phyloP scores from a whole-genome alignment of 30 jellyfish, hydroid and myxozoan species.

The Phacellophora camtschatica region DNA sequence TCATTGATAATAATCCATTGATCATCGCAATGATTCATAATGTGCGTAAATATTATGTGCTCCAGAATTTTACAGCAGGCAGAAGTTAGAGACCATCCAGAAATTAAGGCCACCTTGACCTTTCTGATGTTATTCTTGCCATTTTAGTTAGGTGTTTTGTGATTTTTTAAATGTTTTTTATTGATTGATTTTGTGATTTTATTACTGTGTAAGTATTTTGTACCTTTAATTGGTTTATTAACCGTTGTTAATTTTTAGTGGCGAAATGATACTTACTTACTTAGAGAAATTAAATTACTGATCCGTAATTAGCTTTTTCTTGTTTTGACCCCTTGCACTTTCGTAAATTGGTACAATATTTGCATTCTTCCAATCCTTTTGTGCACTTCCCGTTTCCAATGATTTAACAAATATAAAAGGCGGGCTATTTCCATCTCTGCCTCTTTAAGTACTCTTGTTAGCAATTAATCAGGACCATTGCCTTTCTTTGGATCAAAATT shows the following conservation, averaged over 20 bases:
- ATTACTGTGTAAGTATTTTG: too few species aligned
- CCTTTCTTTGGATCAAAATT: too few species aligned
- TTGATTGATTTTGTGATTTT: too few species aligned
- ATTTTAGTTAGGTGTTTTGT: too few species aligned
- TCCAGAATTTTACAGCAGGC: conserved; percentile 14
- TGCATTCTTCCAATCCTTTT: background rate
- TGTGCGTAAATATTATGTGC: conserved; percentile 16
- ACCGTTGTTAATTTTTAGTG: too few species aligned
- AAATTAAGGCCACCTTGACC: too few species aligned
- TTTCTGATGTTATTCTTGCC: too few species aligned
- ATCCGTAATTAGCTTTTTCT: conserved; percentile 17
- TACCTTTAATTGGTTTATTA: too few species aligned
- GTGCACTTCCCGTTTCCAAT: conserved; percentile 30
- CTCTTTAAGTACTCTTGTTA: conserved; percentile 53
- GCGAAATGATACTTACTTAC: too few species aligned
- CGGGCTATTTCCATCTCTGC: conserved; percentile 48
- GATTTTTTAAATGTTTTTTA: too few species aligned
- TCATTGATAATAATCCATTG: conserved; percentile 37
- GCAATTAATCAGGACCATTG: conserved; percentile 45
- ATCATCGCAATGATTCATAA: conserved; percentile 12
- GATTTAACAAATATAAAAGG: conserved; percentile 12
- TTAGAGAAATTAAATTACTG: too few species aligned
- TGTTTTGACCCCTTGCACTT: conserved; percentile 47
- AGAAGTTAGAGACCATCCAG: background rate
- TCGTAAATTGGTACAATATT: conserved; percentile 32